phyloP scores from a whole-genome alignment of 1,140 invertebrate genomes.

The Drosophila biarmipes region DNA sequence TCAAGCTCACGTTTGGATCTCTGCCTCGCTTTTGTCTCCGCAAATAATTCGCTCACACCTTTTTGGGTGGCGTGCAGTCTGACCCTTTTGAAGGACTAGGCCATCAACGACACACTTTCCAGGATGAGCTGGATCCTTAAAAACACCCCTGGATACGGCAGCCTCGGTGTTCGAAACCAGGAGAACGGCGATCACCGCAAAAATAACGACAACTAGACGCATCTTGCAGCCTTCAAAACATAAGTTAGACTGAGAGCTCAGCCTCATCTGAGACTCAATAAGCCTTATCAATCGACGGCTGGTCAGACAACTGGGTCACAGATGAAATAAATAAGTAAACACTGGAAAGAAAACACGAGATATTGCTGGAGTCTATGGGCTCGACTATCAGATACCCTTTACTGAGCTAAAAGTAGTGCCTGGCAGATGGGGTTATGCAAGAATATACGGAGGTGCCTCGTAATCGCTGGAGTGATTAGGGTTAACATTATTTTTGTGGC shows the following conservation, averaged over 20 bases:
- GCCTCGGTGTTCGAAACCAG: background rate
- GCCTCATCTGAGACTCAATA: background rate
- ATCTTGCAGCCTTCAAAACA: conserved; percentile 17
- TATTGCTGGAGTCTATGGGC: background rate
- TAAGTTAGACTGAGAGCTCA: conserved; percentile 3
- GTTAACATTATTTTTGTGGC: no score
- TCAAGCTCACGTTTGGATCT: conserved; percentile 25
- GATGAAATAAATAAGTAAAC: background rate
- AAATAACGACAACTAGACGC: conserved; percentile 6
- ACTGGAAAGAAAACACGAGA: background rate
- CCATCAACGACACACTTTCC: conserved; percentile 39
- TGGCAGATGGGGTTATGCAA: no score
- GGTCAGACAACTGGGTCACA: background rate
- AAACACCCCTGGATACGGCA: conserved; percentile 15
- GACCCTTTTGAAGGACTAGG: conserved; percentile 11
- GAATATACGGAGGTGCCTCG: no score
- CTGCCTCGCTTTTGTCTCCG: background rate
- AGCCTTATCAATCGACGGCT: background rate
- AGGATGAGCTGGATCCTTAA: conserved; percentile 27
- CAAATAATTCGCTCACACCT: conserved; percentile 20
- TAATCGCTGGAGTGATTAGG: no score
- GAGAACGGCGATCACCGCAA: conserved; percentile 1
- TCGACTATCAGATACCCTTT: no score
- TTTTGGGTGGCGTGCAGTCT: conserved; percentile 24
- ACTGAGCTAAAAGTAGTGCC: no score